Conservation (phyloP, 2,888 invertebrate species). For the Pyrocoelia pectoralis region DNA sequence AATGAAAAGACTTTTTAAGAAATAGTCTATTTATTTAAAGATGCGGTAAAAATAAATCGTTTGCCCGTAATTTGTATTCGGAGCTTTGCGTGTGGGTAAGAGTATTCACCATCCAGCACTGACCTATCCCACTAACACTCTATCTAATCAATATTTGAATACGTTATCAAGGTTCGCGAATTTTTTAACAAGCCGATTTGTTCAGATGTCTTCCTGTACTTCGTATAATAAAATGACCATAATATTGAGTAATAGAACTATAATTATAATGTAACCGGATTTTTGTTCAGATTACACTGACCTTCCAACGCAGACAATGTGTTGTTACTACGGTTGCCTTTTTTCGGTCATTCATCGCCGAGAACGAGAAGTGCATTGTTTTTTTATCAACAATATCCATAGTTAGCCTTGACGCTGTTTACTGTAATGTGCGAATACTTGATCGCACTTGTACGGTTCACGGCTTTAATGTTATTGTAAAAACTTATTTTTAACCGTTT, state of each 20-base stretch:
- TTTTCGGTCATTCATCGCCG: slow-evolving; percentile 41
- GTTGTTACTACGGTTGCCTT: slow-evolving; percentile 28
- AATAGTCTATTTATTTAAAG: not conserved
- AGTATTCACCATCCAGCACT: slow-evolving; percentile 1
- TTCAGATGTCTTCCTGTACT: not conserved
- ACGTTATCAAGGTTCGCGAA: slow-evolving; percentile 1
- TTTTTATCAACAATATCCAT: slow-evolving; percentile 38
- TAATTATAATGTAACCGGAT: slow-evolving; percentile 7
- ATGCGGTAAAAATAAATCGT: not conserved
- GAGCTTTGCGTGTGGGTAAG: not conserved
- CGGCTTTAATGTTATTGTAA: slow-evolving; percentile 17
- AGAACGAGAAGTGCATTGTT: slow-evolving; percentile 38
- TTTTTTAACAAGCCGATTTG: not conserved
- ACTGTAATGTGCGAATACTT: slow-evolving; percentile 28
- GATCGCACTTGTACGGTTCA: slow-evolving; percentile 17
- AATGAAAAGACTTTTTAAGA: not conserved
- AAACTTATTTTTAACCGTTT: slow-evolving; percentile 22
- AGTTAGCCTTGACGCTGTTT: slow-evolving; percentile 34
- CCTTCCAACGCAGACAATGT: slow-evolving; percentile 37
- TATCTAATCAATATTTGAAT: slow-evolving; percentile 5
- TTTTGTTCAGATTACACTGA: slow-evolving; percentile 29
- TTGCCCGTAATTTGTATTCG: not conserved
- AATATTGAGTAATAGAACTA: not conserved
- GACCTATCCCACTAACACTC: not conserved
- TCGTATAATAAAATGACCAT: not conserved